Percentiles rank a stretch among this genome's conserved stretches.
Conservation (phyloP, 2,888 invertebrate genomes). For the Cryptocephalus primarius region DNA sequence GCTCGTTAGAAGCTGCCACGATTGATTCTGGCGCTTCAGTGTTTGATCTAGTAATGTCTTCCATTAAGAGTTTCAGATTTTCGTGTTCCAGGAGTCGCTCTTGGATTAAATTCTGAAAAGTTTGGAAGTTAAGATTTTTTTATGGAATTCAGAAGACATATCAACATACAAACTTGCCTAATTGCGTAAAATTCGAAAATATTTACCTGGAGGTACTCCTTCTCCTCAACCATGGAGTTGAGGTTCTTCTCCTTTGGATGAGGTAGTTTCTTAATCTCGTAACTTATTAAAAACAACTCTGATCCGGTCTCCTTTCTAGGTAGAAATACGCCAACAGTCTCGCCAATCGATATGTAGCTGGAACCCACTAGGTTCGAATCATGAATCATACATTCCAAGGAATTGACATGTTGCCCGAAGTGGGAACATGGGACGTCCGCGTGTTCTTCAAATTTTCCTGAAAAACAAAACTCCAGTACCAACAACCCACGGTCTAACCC, state of each 20-base stretch:
- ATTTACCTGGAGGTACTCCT: constrained; percentile 3
- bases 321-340: constrained; percentile 26
- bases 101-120: constrained; percentile 11
- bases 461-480: neutral
- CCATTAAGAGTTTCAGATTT: neutral
- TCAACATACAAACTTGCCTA: too few relatives aligned
- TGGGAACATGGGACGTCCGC: constrained; percentile 31
- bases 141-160: too few relatives aligned
- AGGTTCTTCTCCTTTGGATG: constrained; percentile 27
- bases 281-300: constrained; percentile 25
- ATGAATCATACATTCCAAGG: constrained; percentile 25
- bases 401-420: constrained; percentile 24
- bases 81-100: constrained; percentile 6
- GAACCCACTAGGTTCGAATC: constrained; percentile 26
- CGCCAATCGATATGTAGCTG: constrained; percentile 22
- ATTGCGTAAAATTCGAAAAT: too few relatives aligned
- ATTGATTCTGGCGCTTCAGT: too few relatives aligned
- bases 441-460: constrained; percentile 28
- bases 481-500: too few relatives aligned
- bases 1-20: too few relatives aligned
- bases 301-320: constrained; percentile 18
- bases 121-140: too few relatives aligned
- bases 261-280: constrained; percentile 20
- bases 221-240: constrained; percentile 2
- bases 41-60: too few relatives aligned